These are phyloP conservation scores for Brachionus angularis DNA, from an alignment of 1,140 invertebrate genomes.

Conservation along the genomic window DNA sequence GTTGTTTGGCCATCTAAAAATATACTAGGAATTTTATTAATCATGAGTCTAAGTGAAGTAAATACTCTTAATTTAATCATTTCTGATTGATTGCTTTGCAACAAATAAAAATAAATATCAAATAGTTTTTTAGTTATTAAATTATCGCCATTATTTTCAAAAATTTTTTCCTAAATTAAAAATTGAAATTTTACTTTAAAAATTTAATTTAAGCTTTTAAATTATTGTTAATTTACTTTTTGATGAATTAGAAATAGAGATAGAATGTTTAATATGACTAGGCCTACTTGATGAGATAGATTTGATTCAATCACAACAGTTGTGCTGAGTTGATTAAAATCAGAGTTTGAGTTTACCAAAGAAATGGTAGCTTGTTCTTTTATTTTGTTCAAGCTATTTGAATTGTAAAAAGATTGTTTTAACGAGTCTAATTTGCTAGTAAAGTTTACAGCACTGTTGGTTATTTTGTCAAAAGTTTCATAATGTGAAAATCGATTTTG, in stretches of 20 bases:
- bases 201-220: too few species aligned
- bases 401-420: too few species aligned
- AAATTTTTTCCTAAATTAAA: constrained; percentile 63
- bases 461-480: constrained; percentile 12
- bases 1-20: constrained; percentile 58
- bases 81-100: constrained; percentile 84
- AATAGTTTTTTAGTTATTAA: constrained; percentile 72
- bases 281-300: constrained; percentile 80
- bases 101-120: constrained; percentile 75
- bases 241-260: constrained; percentile 78
- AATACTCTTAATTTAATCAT: constrained; percentile 81
- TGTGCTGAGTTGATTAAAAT: background rate
- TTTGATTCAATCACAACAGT: constrained; percentile 68
- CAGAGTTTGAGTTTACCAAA: too few species aligned
- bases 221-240: too few species aligned
- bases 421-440: too few species aligned
- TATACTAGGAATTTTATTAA: constrained; percentile 78
- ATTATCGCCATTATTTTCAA: constrained; percentile 69
- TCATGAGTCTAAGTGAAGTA: constrained; percentile 78
- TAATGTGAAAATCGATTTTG: constrained; percentile 4
- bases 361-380: too few species aligned
- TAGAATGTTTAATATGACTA: constrained; percentile 77
- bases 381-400: too few species aligned
- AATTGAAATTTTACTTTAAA: too few species aligned
- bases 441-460: background rate